Percentiles rank a stretch among this genome's conserved stretches.
Conservation (phyloP, 2,797 vertebrate genomes). For the Selene dorsalis region DNA sequence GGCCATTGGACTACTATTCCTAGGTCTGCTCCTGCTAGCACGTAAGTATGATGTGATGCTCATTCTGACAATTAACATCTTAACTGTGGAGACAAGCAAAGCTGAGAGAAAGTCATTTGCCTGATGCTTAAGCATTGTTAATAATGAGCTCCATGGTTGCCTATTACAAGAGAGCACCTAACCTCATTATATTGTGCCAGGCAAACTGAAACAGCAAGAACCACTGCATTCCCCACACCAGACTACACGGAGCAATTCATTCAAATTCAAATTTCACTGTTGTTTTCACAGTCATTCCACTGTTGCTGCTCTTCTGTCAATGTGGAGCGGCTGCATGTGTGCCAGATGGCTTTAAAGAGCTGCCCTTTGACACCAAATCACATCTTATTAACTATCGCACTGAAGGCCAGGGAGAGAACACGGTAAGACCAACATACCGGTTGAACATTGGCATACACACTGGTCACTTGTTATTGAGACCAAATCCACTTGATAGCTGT, state of each 20-base stretch:
- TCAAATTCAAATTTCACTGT: background rate
- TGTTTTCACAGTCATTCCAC: slow-evolving; percentile 85
- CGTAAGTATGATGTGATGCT: slow-evolving; percentile 72
- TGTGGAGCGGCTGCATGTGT: slow-evolving; percentile 78
- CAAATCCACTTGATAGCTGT: background rate
- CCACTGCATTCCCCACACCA: slow-evolving; percentile 51
- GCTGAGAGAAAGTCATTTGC: no score
- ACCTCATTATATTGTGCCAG: background rate
- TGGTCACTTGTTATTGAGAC: background rate
- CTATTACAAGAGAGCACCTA: background rate
- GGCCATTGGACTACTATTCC: slow-evolving; percentile 77
- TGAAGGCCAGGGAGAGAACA: slow-evolving; percentile 90
- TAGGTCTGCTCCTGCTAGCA: slow-evolving; percentile 80
- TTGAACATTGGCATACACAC: background rate
- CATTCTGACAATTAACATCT: background rate
- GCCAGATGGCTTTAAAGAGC: slow-evolving; percentile 79
- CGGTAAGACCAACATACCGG: slow-evolving; percentile 73
- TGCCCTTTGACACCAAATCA: slow-evolving; percentile 84
- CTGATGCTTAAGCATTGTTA: no score
- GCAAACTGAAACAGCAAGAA: background rate
- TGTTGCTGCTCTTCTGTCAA: slow-evolving; percentile 86
- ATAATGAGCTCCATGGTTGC: no score
- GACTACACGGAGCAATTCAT: background rate
- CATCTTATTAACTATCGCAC: slow-evolving; percentile 89
- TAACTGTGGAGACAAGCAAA: no score